Evolutionary conservation across 1,140 invertebrate species (phyloP).

Genomic region (Caenorhabditis remanei): DNA sequence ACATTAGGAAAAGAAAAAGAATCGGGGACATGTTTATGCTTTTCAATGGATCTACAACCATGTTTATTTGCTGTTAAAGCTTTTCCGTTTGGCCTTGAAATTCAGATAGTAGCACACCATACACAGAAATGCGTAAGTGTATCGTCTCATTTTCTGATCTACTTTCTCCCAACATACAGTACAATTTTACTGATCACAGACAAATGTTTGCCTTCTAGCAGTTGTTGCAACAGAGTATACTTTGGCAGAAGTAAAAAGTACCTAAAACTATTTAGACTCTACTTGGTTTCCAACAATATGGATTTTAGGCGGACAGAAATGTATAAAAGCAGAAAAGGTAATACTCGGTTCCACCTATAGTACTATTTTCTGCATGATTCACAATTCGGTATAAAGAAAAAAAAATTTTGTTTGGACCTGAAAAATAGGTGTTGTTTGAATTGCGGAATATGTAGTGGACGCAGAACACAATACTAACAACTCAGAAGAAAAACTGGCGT

Average conservation of each 20-base stretch:
- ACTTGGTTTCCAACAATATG: background rate
- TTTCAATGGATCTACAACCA: constrained; percentile 29
- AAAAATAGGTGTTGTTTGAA: background rate
- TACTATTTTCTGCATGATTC: constrained; percentile 9
- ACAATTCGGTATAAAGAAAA: background rate
- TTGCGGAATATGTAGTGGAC: background rate
- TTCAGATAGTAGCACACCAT: constrained; percentile 25
- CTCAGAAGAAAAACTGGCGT: too few species aligned
- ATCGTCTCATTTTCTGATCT: constrained; percentile 35
- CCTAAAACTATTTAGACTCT: constrained; percentile 18
- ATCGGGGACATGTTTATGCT: constrained; percentile 52
- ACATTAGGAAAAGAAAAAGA: constrained; percentile 26
- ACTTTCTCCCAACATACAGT: background rate
- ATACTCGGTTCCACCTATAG: background rate
- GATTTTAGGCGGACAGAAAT: background rate
- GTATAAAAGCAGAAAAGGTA: background rate
- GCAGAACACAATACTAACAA: too few species aligned
- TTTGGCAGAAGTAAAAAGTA: constrained; percentile 2
- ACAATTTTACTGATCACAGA: background rate
- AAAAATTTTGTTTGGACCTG: background rate
- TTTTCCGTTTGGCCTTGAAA: constrained; percentile 48
- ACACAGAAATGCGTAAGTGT: background rate
- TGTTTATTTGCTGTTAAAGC: constrained; percentile 53
- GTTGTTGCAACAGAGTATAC: constrained; percentile 27
- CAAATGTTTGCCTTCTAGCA: constrained; percentile 38